Evolutionary conservation across 2,113 vertebrate genomes (phyloP).

Genomic region (Triplophysa siluroides): DNA sequence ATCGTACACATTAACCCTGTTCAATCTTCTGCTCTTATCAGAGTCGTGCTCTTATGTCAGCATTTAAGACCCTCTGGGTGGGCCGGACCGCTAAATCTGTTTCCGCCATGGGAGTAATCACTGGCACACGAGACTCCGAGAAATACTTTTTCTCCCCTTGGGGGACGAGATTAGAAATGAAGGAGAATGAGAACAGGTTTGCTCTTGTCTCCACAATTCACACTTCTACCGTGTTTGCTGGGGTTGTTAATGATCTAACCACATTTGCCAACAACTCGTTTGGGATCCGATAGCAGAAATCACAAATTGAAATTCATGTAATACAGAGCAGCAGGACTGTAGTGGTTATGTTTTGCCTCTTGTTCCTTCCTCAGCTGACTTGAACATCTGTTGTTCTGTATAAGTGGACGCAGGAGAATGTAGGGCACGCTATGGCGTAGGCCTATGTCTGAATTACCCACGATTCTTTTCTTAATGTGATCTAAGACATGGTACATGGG

Average conservation of each 20-base stretch:
- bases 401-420: slow-evolving; percentile 16
- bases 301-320: background rate
- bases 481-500: background rate
- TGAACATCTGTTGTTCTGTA: slow-evolving; percentile 62
- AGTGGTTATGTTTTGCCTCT: slow-evolving; percentile 12
- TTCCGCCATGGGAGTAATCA: background rate
- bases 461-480: background rate
- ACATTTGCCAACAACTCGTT: background rate
- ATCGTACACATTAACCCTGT: background rate
- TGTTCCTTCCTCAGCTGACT: slow-evolving; percentile 57
- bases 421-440: background rate
- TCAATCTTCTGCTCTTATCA: slow-evolving; percentile 6
- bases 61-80: background rate
- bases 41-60: background rate
- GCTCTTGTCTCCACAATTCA: slow-evolving; percentile 42
- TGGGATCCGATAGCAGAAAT: background rate
- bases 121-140: background rate
- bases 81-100: background rate
- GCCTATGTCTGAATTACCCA: background rate
- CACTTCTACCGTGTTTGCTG: slow-evolving; percentile 10
- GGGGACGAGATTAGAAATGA: slow-evolving; percentile 34
- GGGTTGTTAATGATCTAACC: slow-evolving; percentile 36
- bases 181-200: slow-evolving; percentile 37
- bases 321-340: background rate
- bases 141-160: slow-evolving; percentile 32